Percentiles rank a stretch among this genome's conserved stretches.
phyloP scores from a whole-genome alignment of 2,888 invertebrate species.

The Mythimna albipuncta region DNA sequence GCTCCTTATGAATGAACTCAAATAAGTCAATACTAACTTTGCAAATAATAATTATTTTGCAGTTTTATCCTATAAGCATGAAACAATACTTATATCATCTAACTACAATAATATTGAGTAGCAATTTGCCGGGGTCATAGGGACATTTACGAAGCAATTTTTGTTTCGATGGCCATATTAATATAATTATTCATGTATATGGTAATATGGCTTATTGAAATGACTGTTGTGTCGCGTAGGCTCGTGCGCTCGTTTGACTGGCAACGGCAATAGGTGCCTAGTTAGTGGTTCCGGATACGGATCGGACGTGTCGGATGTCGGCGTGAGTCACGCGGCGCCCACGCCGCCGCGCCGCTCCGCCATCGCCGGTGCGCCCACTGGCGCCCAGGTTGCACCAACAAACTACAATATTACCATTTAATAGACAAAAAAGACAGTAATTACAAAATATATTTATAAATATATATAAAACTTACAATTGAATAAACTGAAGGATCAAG shows the following conservation, averaged over 20 bases:
- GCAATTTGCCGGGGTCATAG: neutral
- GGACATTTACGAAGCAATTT: neutral
- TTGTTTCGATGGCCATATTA: conserved; percentile 20
- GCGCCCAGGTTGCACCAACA: conserved; percentile 59
- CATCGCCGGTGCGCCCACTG: conserved; percentile 66
- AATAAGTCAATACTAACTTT: conserved; percentile 3
- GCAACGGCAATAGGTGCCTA: conserved; percentile 83
- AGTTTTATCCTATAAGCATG: neutral
- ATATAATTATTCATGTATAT: conserved; percentile 63
- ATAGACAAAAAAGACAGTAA: conserved; percentile 16
- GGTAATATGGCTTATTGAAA: conserved; percentile 77
- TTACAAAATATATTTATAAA: conserved; percentile 5
- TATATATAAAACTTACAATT: neutral
- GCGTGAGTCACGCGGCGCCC: conserved; percentile 89
- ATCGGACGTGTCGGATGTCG: conserved; percentile 91
- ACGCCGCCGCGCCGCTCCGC: conserved; percentile 66
- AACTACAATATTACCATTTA: conserved; percentile 43
- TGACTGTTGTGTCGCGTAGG: conserved; percentile 80
- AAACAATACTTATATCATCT: neutral
- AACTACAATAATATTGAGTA: neutral
- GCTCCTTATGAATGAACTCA: conserved; percentile 24
- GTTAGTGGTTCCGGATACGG: conserved; percentile 90
- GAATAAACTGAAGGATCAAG: conserved; percentile 44
- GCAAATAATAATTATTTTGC: neutral
- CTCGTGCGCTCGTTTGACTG: conserved; percentile 80